Conservation (phyloP, 2,113 vertebrate species). For the Protomyctophum bolini region DNA sequence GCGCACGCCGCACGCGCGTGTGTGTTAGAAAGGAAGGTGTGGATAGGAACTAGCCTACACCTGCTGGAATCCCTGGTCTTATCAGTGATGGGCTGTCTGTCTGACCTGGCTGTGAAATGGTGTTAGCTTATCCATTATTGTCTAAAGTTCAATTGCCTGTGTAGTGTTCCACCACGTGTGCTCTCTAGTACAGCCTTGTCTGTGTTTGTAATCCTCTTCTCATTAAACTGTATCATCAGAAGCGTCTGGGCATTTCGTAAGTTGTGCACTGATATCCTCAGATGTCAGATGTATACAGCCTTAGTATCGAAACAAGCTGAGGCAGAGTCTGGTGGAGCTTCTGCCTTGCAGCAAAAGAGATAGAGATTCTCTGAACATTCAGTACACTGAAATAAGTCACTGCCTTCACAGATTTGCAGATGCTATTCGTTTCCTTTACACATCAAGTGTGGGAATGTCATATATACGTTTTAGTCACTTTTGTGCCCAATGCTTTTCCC, state of each 20-base stretch:
- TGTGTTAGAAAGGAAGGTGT: constrained; percentile 16
- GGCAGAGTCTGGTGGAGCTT: neutral
- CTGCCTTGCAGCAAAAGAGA: neutral
- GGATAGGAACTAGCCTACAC: constrained; percentile 39
- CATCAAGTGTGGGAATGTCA: neutral
- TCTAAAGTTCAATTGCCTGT: constrained; percentile 55
- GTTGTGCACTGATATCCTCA: neutral
- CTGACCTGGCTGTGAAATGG: constrained; percentile 45
- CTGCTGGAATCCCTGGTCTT: constrained; percentile 61
- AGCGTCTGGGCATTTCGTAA: neutral
- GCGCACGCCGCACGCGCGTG: neutral
- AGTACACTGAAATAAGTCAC: neutral
- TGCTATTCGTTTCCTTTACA: constrained; percentile 22
- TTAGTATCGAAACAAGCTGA: constrained; percentile 1
- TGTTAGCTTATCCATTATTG: constrained; percentile 50
- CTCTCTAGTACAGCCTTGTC: constrained; percentile 14
- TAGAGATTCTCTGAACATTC: neutral
- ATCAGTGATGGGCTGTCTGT: constrained; percentile 40
- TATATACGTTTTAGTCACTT: too few species aligned
- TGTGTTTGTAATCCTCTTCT: constrained; percentile 1
- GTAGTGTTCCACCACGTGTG: constrained; percentile 18
- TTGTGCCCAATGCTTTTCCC: too few species aligned
- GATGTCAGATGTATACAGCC: neutral
- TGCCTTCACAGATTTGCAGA: neutral
- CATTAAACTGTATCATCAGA: neutral